Percentiles rank a stretch among this genome's conserved stretches.
Conservation (phyloP, 2,888 invertebrate species). For the Spicauda simplicius region DNA sequence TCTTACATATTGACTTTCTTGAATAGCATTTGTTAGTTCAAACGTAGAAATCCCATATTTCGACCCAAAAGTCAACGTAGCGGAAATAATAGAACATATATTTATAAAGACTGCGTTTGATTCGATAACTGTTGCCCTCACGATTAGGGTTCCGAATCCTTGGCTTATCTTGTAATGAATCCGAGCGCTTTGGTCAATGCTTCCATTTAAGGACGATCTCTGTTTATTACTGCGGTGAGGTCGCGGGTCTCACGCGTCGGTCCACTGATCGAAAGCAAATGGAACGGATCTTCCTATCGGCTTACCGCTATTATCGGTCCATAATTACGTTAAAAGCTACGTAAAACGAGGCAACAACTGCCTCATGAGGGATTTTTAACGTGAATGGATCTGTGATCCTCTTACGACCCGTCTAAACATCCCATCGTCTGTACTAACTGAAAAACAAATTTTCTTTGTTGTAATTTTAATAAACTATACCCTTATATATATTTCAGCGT, state of each 20-base stretch:
- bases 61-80: too few relatives aligned
- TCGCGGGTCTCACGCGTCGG: background rate
- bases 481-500: too few relatives aligned
- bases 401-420: too few relatives aligned
- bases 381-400: background rate
- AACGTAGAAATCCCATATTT: too few relatives aligned
- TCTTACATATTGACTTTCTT: too few relatives aligned
- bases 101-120: slow-evolving; percentile 13
- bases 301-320: slow-evolving; percentile 1
- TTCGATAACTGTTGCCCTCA: slow-evolving; percentile 5
- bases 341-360: background rate
- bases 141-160: background rate
- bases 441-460: too few relatives aligned
- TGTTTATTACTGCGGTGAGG: slow-evolving; percentile 8
- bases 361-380: background rate
- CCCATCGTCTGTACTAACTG: too few relatives aligned
- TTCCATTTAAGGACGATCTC: slow-evolving; percentile 26
- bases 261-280: slow-evolving; percentile 4
- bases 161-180: slow-evolving; percentile 30
- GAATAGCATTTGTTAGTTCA: too few relatives aligned
- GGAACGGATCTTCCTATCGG: background rate
- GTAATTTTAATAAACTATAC: too few relatives aligned
- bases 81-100: too few relatives aligned
- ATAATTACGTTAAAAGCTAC: slow-evolving; percentile 17
- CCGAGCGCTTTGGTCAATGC: slow-evolving; percentile 10